A percentile compares a stretch with the other conserved stretches of the same genome.
Conservation (phyloP, 2,113 vertebrate species). For the Charadrius vociferus region DNA sequence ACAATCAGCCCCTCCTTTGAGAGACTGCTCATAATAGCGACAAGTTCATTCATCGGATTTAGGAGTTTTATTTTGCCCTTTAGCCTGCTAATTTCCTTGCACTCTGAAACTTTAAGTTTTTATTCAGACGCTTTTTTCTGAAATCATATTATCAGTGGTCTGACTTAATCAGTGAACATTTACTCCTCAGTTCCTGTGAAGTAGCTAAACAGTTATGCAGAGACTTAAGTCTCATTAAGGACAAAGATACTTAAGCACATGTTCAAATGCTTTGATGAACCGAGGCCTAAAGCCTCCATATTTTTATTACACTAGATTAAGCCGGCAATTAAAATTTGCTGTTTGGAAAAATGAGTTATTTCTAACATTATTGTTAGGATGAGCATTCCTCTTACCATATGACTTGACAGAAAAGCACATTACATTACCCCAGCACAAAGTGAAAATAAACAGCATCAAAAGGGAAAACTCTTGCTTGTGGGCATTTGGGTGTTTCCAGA, state of each 20-base stretch:
- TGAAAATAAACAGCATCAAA: not conserved
- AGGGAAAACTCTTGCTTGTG: not conserved
- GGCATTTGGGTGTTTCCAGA: constrained; percentile 3
- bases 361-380: not conserved
- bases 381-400: not conserved
- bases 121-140: not conserved
- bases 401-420: not conserved
- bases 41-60: not conserved
- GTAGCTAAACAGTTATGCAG: not conserved
- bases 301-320: not conserved
- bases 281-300: not conserved
- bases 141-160: not conserved
- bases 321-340: not conserved
- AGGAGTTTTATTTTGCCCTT: constrained; percentile 22
- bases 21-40: not conserved
- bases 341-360: not conserved
- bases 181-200: not conserved
- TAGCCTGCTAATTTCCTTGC: not conserved
- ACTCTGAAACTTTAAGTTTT: not conserved
- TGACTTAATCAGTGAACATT: not conserved
- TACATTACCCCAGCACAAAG: not conserved
- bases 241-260: not conserved
- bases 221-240: constrained; percentile 4
- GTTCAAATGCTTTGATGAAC: not conserved
- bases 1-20: not conserved